Evolutionary conservation across 2,888 invertebrate species (phyloP), one percentile per base, ranked within the genome.

Genomic region (Malachius bipustulatus): DNA sequence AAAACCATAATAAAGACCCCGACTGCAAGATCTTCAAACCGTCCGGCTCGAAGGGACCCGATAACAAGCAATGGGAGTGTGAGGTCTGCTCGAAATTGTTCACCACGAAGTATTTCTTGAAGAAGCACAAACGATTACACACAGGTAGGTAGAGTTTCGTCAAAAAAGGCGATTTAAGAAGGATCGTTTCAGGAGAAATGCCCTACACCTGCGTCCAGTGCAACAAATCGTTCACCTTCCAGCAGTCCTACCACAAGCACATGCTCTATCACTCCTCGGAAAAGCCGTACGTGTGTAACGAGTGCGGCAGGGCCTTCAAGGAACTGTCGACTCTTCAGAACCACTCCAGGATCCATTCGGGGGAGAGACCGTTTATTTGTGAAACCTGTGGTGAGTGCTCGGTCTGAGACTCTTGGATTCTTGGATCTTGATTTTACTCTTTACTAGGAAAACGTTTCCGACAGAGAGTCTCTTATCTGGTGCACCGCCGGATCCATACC

Each of bases 201-300:
- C 88, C 88, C 0, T 88, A 88, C 55, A 77, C 77, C 13, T 88
- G 88, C 54, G 67, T 70, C 31, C 76, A 81, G 47, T 88, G 88
- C 56, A 79, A 79, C 45, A 83, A 85, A 58, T 82, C 80, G 8
- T 88, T 88, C 60, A 87, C 87, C 32, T 88, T 88, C 63, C 88
- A 88, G 63, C 88, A 88, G 52, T 87, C 87, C 0, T 87, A 83
- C 60, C 87, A 87, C 59, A 88, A 88, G 56, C 88, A 88, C 62
- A 72, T 85, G 54, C 66, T 87, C 33, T 88, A 88, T 55, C 88
- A 88, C 56, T 83, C 81, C 40, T 82, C 84, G 50, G 85, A 87
- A 49, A 87, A 87, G 52, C 87, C 87, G 1, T 68, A 70, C 41
- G 69, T 71, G 2, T 87, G 87, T 51, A 65, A 57, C 33, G 79